Evolutionary conservation across 2,113 vertebrate species (phyloP).

Genomic region (Calypte anna): DNA sequence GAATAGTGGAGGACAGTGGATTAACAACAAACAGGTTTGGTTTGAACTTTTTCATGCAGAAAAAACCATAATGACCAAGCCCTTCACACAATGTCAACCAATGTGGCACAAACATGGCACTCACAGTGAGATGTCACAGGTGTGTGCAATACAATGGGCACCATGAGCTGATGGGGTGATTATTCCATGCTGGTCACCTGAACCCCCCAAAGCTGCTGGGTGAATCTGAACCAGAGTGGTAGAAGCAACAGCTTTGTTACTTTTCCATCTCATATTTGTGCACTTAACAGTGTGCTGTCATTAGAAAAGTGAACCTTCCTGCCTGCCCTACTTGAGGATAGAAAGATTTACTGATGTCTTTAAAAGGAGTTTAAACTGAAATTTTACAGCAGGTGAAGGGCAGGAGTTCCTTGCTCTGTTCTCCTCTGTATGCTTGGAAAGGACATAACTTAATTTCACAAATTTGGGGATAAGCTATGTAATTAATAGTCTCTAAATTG

Average conservation of each 20-base stretch:
- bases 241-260: not conserved
- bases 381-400: not conserved
- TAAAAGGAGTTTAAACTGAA: not conserved
- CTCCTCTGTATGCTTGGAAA: not conserved
- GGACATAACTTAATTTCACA: not conserved
- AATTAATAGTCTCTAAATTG: not conserved
- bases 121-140: not conserved
- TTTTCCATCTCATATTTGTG: not conserved
- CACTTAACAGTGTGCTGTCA: rapidly evolving
- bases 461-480: not conserved
- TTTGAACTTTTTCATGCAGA: not conserved
- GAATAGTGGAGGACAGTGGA: not conserved
- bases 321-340: rapidly evolving
- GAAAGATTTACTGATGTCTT: not conserved
- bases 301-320: not conserved
- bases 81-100: not conserved
- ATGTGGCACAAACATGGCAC: not conserved
- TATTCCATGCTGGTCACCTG: not conserved
- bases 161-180: not conserved
- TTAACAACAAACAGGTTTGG: not conserved
- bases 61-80: not conserved
- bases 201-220: not conserved
- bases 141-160: rapidly evolving
- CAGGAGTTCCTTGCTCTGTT: not conserved
- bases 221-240: not conserved